phyloP scores from a whole-genome alignment of 2,888 invertebrate genomes.

The Gandaritis pyraliata region DNA sequence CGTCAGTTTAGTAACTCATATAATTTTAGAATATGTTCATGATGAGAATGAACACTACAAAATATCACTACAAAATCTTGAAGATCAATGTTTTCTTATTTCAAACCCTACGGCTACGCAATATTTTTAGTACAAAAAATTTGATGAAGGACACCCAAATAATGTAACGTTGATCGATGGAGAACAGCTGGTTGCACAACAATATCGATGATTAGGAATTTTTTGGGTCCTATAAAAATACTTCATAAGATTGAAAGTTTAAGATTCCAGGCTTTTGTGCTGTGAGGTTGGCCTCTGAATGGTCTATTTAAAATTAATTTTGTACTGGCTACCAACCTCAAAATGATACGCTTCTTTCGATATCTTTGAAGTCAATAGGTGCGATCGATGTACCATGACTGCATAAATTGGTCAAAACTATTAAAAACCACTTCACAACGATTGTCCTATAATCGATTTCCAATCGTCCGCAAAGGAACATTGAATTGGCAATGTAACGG shows the following conservation, averaged over 20 bases:
- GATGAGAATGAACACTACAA: too few relatives aligned
- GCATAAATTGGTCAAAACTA: constrained; percentile 66
- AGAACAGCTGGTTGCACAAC: constrained; percentile 73
- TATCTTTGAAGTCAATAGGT: constrained; percentile 63
- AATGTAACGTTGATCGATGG: constrained; percentile 62
- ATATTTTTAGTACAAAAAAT: constrained; percentile 22
- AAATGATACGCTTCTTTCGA: constrained; percentile 56
- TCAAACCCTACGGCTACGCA: background rate
- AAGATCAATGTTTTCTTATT: background rate
- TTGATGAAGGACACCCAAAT: constrained; percentile 37
- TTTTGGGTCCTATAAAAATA: constrained; percentile 71
- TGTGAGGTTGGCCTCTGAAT: constrained; percentile 6
- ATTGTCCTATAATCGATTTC: constrained; percentile 64
- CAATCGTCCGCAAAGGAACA: constrained; percentile 53
- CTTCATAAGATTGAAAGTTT: constrained; percentile 13
- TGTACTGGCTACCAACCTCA: constrained; percentile 24
- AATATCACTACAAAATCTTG: too few relatives aligned
- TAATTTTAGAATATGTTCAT: too few relatives aligned
- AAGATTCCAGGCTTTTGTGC: background rate
- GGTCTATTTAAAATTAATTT: constrained; percentile 25
- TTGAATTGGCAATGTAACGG: constrained; percentile 53
- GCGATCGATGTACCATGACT: constrained; percentile 73
- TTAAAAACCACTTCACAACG: constrained; percentile 67
- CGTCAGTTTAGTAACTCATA: too few relatives aligned
- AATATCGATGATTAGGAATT: constrained; percentile 59